Evolutionary conservation across 2,797 vertebrate species (phyloP), one percentile per base, ranked within the genome.

Genomic region (Tapera naevia): DNA sequence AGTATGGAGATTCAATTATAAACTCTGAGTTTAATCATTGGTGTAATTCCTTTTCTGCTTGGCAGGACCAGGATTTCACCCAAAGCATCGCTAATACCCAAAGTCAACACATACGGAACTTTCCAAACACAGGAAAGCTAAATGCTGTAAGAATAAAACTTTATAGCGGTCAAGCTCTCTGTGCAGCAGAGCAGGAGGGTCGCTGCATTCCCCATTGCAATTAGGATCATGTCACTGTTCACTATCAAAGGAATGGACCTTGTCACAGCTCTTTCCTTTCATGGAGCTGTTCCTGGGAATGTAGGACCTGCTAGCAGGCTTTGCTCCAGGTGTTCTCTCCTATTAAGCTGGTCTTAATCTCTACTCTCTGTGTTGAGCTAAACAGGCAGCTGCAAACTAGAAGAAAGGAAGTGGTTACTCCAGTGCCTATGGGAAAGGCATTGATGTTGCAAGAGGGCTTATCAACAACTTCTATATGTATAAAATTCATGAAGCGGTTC

Each of bases 371-470:
- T 95, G 91, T 84, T 93, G 96, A 96, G 94, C 90, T 96, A 91
- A 95, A 91, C 78, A 96, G 96, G 96, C 97, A 97, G 96, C 95
- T 97, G 97, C 94, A 96, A 95, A 96, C 78, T 96, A 93, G 94
- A 91, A 96, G 88, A 97, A 95, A 95, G 96, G 96, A 97, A 96
- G 92, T 95, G 84, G 97, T 96, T 96, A 93, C 86, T 91, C 95
- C 94, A 86, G 3, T 88, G 89, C 93, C 97, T 93, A 61, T 95
- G 96, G 93, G 96, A 96, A 94, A 95, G 86, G 79, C 96, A 95
- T 84, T 97, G 96, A 96, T 96, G 94, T 95, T 94, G 95, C 95
- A 96, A 93, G 71, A 91, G 75, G 27, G 89, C 96, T 96, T 97
- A 97, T 97, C 96, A 96, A 95, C 96, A 96, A 88, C 89, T 96